Conservation (phyloP, 2,888 invertebrate genomes). For the Torymus texanus region DNA sequence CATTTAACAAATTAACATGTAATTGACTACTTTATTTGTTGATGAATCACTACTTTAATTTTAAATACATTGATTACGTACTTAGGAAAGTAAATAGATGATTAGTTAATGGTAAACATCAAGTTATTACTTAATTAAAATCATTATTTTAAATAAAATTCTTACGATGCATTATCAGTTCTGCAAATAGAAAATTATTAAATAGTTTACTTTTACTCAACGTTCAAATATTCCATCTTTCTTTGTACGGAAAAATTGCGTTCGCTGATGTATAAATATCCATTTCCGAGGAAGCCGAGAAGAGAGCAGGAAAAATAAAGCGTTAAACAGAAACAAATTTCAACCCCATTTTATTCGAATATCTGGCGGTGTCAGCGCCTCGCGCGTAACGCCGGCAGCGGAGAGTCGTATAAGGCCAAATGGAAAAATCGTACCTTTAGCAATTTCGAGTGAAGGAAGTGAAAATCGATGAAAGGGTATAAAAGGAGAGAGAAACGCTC, state of each 20-base stretch:
- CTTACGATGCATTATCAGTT: no score
- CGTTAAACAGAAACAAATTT: slow-evolving; percentile 38
- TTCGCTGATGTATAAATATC: slow-evolving; percentile 1
- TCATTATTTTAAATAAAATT: no score
- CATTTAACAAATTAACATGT: no score
- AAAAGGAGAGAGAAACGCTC: slow-evolving; percentile 48
- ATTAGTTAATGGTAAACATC: not conserved
- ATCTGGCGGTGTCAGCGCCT: slow-evolving; percentile 33
- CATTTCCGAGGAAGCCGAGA: slow-evolving; percentile 33
- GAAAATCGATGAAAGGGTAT: slow-evolving; percentile 53
- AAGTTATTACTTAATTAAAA: no score
- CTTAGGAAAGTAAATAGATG: not conserved
- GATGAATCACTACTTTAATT: no score
- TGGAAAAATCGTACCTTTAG: slow-evolving; percentile 40
- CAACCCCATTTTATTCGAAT: slow-evolving; percentile 20
- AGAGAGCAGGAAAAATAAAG: slow-evolving; percentile 23
- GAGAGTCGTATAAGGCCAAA: slow-evolving; percentile 19
- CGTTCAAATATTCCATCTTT: not conserved
- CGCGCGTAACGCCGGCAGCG: slow-evolving; percentile 3
- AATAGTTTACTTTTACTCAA: no score
- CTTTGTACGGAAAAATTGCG: not conserved
- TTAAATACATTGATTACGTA: not conserved
- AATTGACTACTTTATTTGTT: no score
- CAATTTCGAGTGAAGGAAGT: slow-evolving; percentile 57
- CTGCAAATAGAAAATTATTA: no score